Percentiles rank a stretch among this genome's conserved stretches.
Conservation (phyloP, 2,888 invertebrate genomes). For the Brachypalpus laphriformis region DNA sequence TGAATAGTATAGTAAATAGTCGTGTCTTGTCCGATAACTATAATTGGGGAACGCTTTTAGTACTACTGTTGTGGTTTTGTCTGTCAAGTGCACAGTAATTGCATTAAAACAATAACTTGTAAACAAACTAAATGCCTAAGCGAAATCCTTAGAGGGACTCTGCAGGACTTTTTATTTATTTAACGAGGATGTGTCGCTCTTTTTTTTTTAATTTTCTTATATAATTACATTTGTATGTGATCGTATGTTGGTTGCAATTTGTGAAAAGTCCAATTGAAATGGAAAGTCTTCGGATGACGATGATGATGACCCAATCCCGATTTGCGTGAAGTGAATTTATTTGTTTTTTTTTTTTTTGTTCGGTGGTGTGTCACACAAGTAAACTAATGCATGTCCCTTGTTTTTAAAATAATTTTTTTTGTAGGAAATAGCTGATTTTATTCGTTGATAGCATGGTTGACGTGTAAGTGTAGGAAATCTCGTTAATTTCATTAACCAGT, state of each 20-base stretch:
- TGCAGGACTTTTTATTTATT: constrained; percentile 22
- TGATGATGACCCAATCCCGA: constrained; percentile 60
- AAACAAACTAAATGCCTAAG: constrained; percentile 42
- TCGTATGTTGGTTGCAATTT: constrained; percentile 43
- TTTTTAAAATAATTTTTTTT: not conserved
- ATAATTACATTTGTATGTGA: constrained; percentile 60
- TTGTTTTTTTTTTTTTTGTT: constrained; percentile 31
- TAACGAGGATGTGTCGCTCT: not conserved
- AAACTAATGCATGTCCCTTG: constrained; percentile 37
- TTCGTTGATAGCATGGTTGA: not conserved
- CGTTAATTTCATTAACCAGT: constrained; percentile 18
- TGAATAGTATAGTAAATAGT: constrained; percentile 59
- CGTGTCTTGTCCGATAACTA: constrained; percentile 17
- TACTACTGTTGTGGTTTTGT: constrained; percentile 51
- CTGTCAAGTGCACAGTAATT: constrained; percentile 55
- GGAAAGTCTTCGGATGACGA: constrained; percentile 60
- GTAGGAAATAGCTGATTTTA: not conserved
- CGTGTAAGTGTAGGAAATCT: not conserved
- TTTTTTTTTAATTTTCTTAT: constrained; percentile 65
- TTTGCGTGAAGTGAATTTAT: constrained; percentile 18
- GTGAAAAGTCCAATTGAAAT: constrained; percentile 49
- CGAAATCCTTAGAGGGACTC: constrained; percentile 16
- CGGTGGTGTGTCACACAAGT: constrained; percentile 24
- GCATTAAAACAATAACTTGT: constrained; percentile 60
- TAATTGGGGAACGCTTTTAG: constrained; percentile 49